A percentile compares a stretch with the other conserved stretches of the same genome.
phyloP scores from a whole-genome alignment of 2,113 vertebrate species.

The Odocoileus hemionus region DNA sequence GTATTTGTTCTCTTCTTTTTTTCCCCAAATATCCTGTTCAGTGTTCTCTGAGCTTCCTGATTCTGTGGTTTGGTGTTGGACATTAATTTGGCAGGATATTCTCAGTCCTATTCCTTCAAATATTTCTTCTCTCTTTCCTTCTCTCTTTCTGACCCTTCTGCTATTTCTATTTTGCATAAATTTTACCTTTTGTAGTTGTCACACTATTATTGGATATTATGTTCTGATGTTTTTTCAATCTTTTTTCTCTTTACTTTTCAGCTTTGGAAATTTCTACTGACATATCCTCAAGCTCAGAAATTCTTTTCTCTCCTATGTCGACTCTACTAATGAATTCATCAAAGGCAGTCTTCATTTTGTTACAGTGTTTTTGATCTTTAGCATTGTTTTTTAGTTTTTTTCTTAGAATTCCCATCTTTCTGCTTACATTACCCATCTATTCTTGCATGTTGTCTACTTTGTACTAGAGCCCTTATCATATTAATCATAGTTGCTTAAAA shows the following conservation, averaged over 20 bases:
- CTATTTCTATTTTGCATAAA: not conserved
- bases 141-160: not conserved
- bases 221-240: too few relatives aligned
- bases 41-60: not conserved
- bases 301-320: slow-evolving; percentile 3
- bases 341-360: not conserved
- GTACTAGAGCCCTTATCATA: not conserved
- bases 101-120: not conserved
- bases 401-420: not conserved
- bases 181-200: not conserved
- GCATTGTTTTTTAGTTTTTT: not conserved
- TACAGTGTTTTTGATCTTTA: not conserved
- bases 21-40: not conserved
- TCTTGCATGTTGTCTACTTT: not conserved
- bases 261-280: not conserved
- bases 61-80: not conserved
- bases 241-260: not conserved
- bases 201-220: not conserved
- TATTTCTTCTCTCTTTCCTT: not conserved
- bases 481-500: not conserved
- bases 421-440: not conserved
- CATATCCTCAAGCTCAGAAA: not conserved
- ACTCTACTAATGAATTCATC: not conserved
- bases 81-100: not conserved
- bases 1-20: not conserved